A percentile compares a stretch with the other conserved stretches of the same genome.
phyloP scores from a whole-genome alignment of 2,113 vertebrate species.

The Pelobates fuscus region DNA sequence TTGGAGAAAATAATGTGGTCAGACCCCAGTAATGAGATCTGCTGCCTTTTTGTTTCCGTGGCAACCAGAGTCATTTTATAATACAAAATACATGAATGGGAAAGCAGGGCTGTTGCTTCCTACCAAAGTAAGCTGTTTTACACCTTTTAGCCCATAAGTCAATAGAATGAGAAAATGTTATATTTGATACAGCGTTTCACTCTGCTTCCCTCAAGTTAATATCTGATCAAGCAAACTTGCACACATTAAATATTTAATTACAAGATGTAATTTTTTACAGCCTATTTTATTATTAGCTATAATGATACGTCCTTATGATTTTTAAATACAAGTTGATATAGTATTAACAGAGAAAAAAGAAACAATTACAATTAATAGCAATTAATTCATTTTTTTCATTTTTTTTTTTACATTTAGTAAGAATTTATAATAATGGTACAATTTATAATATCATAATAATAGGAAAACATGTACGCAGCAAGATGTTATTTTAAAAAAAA shows the following conservation, averaged over 20 bases:
- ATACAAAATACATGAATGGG: constrained; percentile 82
- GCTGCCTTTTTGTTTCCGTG: constrained; percentile 82
- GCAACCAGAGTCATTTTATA: constrained; percentile 75
- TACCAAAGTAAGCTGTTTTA: constrained; percentile 27
- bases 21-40: constrained; percentile 83
- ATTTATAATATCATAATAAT: neutral
- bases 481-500: too few species aligned
- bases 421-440: neutral
- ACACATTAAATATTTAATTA: neutral
- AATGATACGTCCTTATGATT: constrained; percentile 8
- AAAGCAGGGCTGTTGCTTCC: constrained; percentile 62
- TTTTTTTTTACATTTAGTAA: neutral
- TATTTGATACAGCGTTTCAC: constrained; percentile 46
- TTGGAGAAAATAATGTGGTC: constrained; percentile 85
- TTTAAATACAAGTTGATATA: neutral
- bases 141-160: constrained; percentile 55
- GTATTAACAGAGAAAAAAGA: neutral
- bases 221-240: fast-evolving
- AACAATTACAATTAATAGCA: neutral
- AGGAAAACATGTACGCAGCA: too few species aligned
- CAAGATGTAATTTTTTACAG: constrained; percentile 13
- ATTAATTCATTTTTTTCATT: neutral
- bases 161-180: constrained; percentile 46
- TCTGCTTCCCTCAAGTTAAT: constrained; percentile 42
- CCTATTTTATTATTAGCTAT: neutral